Conservation (phyloP, 2,113 vertebrate species). For the Chroicocephalus ridibundus region DNA sequence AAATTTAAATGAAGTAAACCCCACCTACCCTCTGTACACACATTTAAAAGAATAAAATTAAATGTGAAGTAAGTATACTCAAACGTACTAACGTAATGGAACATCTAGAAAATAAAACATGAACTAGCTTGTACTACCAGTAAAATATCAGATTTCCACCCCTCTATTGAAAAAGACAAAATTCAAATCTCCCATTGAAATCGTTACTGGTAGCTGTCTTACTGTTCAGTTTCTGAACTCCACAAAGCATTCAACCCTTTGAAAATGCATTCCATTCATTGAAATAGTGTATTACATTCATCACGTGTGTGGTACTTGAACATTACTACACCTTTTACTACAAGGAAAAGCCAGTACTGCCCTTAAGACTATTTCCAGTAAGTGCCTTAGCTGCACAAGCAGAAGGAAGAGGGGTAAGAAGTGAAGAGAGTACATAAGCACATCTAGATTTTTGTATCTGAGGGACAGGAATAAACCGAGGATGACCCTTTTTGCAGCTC, state of each 20-base stretch:
- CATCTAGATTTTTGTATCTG: background rate
- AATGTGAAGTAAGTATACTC: background rate
- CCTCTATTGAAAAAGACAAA: background rate
- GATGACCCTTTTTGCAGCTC: background rate
- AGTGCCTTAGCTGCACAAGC: background rate
- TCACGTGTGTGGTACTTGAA: background rate
- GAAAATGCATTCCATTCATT: background rate
- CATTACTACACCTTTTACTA: background rate
- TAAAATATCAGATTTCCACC: background rate
- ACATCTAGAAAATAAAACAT: background rate
- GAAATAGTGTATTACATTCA: background rate
- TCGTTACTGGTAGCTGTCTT: background rate
- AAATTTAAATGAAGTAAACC: background rate
- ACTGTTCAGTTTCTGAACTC: background rate
- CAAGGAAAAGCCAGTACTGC: background rate
- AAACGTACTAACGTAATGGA: background rate
- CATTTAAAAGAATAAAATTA: background rate
- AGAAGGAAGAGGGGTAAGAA: background rate
- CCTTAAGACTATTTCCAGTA: background rate
- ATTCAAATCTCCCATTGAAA: background rate
- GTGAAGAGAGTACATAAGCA: background rate
- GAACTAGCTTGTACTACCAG: background rate
- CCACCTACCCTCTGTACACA: background rate
- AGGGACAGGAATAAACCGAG: background rate
- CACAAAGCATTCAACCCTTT: background rate